Evolutionary conservation across 2,888 invertebrate species (phyloP), one percentile per base, ranked within the genome.

Genomic region (Byasa hedistus): DNA sequence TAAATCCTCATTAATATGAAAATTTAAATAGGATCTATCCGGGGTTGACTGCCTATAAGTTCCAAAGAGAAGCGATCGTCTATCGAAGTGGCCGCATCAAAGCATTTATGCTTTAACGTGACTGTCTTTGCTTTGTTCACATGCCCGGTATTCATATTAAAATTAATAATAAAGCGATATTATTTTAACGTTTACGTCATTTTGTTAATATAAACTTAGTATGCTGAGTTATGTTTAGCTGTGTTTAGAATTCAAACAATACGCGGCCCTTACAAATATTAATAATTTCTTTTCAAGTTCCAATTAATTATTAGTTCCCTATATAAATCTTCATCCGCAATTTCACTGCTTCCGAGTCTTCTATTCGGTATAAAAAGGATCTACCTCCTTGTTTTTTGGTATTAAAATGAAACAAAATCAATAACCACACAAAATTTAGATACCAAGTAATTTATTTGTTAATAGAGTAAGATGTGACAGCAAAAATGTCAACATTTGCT

Each of bases 401-500:
- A 32, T 44, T 17, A 44, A 17, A 44, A 12, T 7, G 17, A 39
- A 4, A 17, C 15, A 44, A 15, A 19, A 44, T 0, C 12, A 44
- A 44, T 15, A 44, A 44, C 17, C 44, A 17, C 15, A 44, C 12
- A 19, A 44, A 19, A n/a, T n/a, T 44, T 17, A 23, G 8, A 12
- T 54, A 22, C 12, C 8, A 56, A 21, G 44, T 19, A 36, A 64
- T 51, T 36, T 64, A 52, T 39, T 24, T 68, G 69, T 68, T 70
- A 69, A 68, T 69, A 68, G 63, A 65, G 4, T 60, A 44, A 61
- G 56, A 64, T 64, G n/a, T n/a, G n/a, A 66, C 62, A 69, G 65
- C 44, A 48, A 36, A 7, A 61, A n/a, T n/a, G 23, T 73, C 68
- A 77, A 79, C 92, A 92, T 83, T 92, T 92, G 74, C 92, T 92